Evolutionary conservation across 64 coral and sea anemone genomes (phyloP).

Genomic region (Stylophora pistillata): DNA sequence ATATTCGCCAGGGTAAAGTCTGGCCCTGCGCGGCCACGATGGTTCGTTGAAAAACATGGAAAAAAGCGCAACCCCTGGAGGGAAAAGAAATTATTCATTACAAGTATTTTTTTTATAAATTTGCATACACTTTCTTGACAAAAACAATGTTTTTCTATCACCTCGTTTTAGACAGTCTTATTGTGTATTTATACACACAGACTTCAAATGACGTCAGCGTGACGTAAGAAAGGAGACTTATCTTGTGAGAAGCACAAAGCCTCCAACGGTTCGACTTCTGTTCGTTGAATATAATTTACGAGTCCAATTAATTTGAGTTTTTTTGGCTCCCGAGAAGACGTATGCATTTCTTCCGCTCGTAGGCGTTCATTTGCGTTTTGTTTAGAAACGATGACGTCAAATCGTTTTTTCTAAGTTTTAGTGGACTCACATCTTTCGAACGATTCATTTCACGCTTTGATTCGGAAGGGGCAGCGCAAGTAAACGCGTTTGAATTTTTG

Average conservation of each 20-base stretch:
- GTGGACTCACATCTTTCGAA: neutral
- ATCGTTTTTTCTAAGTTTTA: neutral
- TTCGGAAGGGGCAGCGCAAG: neutral
- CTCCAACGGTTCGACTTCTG: conserved; percentile 14
- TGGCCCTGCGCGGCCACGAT: neutral
- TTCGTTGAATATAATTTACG: conserved; percentile 38
- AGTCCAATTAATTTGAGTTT: conserved; percentile 51
- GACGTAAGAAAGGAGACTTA: conserved; percentile 34
- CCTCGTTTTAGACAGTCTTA: conserved; percentile 30
- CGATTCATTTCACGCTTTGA: conserved; percentile 26
- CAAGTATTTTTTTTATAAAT: conserved; percentile 8
- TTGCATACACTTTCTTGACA: conserved; percentile 39
- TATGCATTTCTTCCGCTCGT: conserved; percentile 36
- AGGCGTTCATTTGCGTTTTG: conserved; percentile 44
- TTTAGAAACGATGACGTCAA: conserved; percentile 45
- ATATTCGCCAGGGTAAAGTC: neutral
- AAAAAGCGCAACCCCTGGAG: conserved; percentile 8
- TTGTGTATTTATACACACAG: conserved; percentile 57
- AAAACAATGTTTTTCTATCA: conserved; percentile 42
- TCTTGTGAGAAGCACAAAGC: conserved; percentile 19
- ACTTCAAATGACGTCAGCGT: conserved; percentile 41
- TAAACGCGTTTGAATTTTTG: neutral
- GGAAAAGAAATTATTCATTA: conserved; percentile 19
- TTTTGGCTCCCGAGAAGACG: conserved; percentile 33
- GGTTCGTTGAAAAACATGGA: neutral